Percentiles rank a stretch among this genome's conserved stretches.
phyloP scores from a whole-genome alignment of 1,140 invertebrate species.

The Pissodes strobi region DNA sequence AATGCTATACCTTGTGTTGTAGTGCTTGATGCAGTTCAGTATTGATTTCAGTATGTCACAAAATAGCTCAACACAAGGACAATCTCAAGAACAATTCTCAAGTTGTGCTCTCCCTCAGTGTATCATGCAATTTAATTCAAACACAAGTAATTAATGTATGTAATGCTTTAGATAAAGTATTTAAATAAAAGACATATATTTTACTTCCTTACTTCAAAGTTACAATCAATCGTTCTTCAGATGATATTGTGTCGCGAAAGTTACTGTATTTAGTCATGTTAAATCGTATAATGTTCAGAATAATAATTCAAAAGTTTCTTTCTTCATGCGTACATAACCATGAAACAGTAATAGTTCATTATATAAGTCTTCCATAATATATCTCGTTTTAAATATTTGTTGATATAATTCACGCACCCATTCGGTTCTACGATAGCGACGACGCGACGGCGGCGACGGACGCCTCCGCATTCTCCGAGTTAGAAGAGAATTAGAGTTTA shows the following conservation, averaged over 20 bases:
- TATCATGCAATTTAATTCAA: no score
- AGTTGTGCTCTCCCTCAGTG: not conserved
- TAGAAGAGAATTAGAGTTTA: no score
- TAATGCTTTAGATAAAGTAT: no score
- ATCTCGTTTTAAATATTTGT: not conserved
- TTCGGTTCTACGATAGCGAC: no score
- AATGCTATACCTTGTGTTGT: not conserved
- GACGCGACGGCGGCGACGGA: no score
- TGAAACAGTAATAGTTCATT: not conserved
- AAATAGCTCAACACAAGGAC: not conserved
- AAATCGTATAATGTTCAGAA: not conserved
- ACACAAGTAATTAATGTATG: no score
- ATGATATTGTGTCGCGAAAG: not conserved
- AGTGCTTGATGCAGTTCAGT: not conserved
- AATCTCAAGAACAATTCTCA: not conserved
- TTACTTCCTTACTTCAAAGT: no score
- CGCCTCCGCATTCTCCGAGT: no score
- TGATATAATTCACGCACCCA: no score
- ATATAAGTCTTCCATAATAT: not conserved
- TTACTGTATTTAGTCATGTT: slow-evolving; percentile 2
- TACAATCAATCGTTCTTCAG: no score
- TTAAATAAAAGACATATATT: no score
- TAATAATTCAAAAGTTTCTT: slow-evolving; percentile 1
- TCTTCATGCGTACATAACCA: not conserved
- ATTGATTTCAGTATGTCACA: not conserved